Percentiles rank a stretch among this genome's conserved stretches.
Evolutionary conservation across 2,113 vertebrate species (phyloP).

Genomic region (Connochaetes taurinus): DNA sequence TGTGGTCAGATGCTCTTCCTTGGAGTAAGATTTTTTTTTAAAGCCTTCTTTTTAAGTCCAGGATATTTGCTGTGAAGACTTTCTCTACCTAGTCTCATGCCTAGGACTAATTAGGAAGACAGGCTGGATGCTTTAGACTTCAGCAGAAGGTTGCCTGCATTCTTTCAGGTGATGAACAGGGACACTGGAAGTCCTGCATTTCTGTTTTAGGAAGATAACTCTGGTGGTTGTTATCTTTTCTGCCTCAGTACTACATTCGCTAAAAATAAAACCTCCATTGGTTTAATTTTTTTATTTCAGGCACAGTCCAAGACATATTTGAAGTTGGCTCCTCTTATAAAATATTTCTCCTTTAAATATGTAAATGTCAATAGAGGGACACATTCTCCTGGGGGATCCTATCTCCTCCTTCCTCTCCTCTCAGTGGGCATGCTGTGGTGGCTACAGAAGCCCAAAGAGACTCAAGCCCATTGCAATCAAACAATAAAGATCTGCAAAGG

Average conservation of each 20-base stretch:
- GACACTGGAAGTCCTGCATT: background rate
- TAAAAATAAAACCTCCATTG: background rate
- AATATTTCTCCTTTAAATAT: slow-evolving; percentile 24
- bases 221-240: background rate
- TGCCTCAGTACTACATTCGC: background rate
- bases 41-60: background rate
- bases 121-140: background rate
- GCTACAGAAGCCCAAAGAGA: background rate
- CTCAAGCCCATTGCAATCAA: background rate
- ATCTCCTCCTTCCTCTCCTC: background rate
- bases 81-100: background rate
- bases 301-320: background rate
- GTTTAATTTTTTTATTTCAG: slow-evolving; percentile 31
- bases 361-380: background rate
- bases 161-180: background rate
- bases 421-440: background rate
- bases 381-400: background rate
- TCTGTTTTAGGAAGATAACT: background rate
- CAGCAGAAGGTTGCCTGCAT: background rate
- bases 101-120: background rate
- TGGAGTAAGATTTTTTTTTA: background rate
- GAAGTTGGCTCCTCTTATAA: background rate
- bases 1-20: background rate
- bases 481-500: slow-evolving; percentile 17
- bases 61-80: background rate